phyloP scores from a whole-genome alignment of 2,113 vertebrate genomes.

The Microcebus murinus region DNA sequence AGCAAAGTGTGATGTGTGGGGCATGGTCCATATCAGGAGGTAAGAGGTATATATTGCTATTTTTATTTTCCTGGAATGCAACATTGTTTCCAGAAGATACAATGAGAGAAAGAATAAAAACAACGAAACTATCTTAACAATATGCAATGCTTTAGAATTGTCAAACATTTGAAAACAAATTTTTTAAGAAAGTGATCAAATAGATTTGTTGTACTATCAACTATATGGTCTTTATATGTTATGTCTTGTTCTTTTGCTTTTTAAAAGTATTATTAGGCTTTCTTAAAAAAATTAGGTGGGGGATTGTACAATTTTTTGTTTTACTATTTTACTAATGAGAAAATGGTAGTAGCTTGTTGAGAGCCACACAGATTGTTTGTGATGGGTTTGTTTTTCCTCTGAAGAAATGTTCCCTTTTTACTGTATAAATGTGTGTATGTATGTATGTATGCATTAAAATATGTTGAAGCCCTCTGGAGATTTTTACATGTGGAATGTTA shows the following conservation, averaged over 20 bases:
- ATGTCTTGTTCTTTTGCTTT: not conserved
- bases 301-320: not conserved
- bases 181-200: not conserved
- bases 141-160: not conserved
- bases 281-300: not conserved
- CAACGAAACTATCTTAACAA: not conserved
- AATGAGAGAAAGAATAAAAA: not conserved
- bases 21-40: not conserved
- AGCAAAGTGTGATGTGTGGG: not conserved
- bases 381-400: not conserved
- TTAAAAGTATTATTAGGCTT: not conserved
- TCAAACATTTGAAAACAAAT: not conserved
- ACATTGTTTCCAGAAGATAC: not conserved
- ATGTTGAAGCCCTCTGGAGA: not conserved
- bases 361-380: not conserved
- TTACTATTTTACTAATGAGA: not conserved
- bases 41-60: not conserved
- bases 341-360: not conserved
- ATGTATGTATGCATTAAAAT: not conserved
- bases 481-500: not conserved
- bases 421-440: not conserved
- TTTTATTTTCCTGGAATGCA: conserved; percentile 26
- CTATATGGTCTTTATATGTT: not conserved
- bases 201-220: not conserved
- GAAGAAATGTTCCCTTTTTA: not conserved